Evolutionary conservation across 2,888 invertebrate genomes (phyloP), one percentile per base, ranked within the genome.

Genomic region (Esperia sulphurella): DNA sequence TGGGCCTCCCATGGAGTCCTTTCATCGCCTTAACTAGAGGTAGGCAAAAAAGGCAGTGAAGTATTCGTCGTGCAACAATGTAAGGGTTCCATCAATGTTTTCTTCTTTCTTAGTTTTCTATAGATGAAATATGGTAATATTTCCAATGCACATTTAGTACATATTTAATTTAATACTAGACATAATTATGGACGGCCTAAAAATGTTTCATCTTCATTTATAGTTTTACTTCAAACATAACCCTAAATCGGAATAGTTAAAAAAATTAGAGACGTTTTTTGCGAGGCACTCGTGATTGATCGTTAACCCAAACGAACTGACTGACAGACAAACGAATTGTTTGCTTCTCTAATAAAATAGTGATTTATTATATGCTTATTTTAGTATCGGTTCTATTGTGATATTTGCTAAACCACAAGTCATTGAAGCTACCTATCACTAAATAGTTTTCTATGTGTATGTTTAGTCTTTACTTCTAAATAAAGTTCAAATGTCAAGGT

Each of bases 241-340:
- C 21, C 21, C 21, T 21, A 21, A 21, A 21, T 71, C 72, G 53
- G 54, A 68, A 68, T 65, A 63, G 61, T 69, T 67, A 48, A 59
- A 71, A 68, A 68, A 59, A 63, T 67, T 57, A 48, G 46, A 51
- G 45, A 46, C 51, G 51, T 73, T 81, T 83, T 85, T 84, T 83
- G 82, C 76, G 57, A 54, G 58, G 53, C 61, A 59, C 46, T 61
- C 65, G 68, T 67, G 68, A 73, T 70, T 71, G 70, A 74, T 82
- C 73, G 75, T 78, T 75, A 69, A 61, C 60, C 67, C 64, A 72
- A 74, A 75, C 65, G 74, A 62, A 31, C 65, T 64, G 57, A 66
- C 79, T 75, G 78, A 76, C 79, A 83, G 80, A 84, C 79, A 79
- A 74, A 75, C 65, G 62, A 59, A 78, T 82, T 82, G 78, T 80